Evolutionary conservation across 1,140 invertebrate species (phyloP), one percentile per base, ranked within the genome.

Genomic region (Habropoda laboriosa): DNA sequence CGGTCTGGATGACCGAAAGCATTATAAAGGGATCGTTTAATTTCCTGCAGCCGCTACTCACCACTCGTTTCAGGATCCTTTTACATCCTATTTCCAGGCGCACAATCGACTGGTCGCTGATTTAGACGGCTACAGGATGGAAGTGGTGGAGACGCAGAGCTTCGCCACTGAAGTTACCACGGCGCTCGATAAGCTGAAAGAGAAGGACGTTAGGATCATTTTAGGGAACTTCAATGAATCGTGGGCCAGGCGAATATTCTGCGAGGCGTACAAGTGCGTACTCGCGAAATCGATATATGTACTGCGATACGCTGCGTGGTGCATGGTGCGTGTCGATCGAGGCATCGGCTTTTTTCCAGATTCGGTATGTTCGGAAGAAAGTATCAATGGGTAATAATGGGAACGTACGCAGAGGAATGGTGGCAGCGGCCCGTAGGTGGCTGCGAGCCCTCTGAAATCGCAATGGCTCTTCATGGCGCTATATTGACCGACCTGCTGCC

Each of bases 361-460:
- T 92, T 96, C 92, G 96, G 97, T 88, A 94, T 99, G 96, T 98
- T 96, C 88, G 98, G 98, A 0, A 93, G 97, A 5, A 97, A 98
- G 79, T 99, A 99, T 93, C 98, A 99, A 88, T 99, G 99, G 99
- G 95, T 99, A 0, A 97, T 99, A 12, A 96, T 98, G 92, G 98
- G 98, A 1, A 98, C 96, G 42, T 98, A 97, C 90, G 95, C 94
- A 74, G 94, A 95, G 40, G 94, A 96, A 35, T 96, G 96, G 94
- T 99, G 98, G 98, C 94, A 95, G 90, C 89, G 91, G 68, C 77
- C 91, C 10, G 93, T 93, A 8, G 92, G 93, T 49, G 94, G 94
- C 10, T 99, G 98, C 90, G 95, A 96, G 0, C 93, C 95, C 2
- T 93, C 95, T 5, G 96, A 99, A 87, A 93, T 99, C 1, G 93